Base-by-base conservation (phyloP, 2,113 vertebrate species). In the Sturnira hondurensis region DNA sequence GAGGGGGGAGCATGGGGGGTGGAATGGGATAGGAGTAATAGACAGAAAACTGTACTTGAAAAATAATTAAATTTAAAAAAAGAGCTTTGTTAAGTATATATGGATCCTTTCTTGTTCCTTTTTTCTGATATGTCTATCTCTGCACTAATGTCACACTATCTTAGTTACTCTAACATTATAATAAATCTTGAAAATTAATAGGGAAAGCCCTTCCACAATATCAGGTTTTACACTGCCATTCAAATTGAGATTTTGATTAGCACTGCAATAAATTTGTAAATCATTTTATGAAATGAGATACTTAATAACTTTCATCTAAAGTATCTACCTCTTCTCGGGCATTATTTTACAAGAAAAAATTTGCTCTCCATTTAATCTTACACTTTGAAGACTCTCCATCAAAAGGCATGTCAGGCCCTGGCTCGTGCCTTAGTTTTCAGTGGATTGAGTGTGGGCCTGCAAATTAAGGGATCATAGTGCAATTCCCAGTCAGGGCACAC, bases 81-180 rank as follows among this genome's bases (percentile, higher is more conserved):
- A n/a, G n/a, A n/a, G 36, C 28, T 77, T 43, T 76, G 36, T 28
- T 78, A 77, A 50, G 28, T 68, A 78, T 86, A 12, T 38, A 68
- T 88, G 5, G 15, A 36, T 91, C 68, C 70, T 87, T 88, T 91
- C 63, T 91, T 91, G 5, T 43, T 78, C 17, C 47, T 94, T 80
- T 70, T 71, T 54, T 90, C 45, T 89, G 3, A 22, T 84, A 20
- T 47, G 2, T 68, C n/a, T 81, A 91, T 13, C 1, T 71, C 86
- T 76, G 15, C 2, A 47, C 10, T 81, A 77, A 77, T 56, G 63
- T 12, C 26, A 65, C 11, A 65, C 28, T 81, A 41, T 54, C 24
- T 95, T 94, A 89, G 92, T 76, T 70, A 81, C 9, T 81, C 5
- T 52, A 73, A 91, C 41, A 63, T 61, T 86, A 45, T 76, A 87